Evolutionary conservation across 2,888 invertebrate genomes (phyloP).

Genomic region (Diarsia brunnea): DNA sequence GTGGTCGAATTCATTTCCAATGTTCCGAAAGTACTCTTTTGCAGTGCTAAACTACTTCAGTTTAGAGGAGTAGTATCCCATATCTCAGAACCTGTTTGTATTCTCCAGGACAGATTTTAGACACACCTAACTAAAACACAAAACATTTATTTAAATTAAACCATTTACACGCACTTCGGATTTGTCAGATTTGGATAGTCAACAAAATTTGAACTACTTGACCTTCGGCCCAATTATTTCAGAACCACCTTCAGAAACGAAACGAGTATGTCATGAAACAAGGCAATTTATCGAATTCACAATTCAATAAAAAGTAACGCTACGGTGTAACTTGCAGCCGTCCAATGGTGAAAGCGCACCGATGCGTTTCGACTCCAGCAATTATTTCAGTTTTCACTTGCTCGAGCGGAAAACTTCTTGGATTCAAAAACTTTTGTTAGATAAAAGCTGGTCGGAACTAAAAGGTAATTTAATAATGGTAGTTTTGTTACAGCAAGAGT

Average conservation of each 20-base stretch:
- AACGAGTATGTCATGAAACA: neutral
- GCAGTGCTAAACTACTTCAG: accelerated
- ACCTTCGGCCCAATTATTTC: neutral
- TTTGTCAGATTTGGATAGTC: neutral
- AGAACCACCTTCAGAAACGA: neutral
- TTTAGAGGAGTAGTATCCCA: neutral
- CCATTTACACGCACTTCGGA: neutral
- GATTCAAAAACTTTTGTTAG: constrained; percentile 72
- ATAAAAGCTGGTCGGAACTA: constrained; percentile 58
- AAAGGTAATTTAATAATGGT: constrained; percentile 57
- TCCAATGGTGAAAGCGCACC: constrained; percentile 71
- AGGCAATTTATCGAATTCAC: neutral
- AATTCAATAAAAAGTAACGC: constrained; percentile 17
- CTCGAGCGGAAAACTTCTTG: constrained; percentile 77
- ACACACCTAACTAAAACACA: neutral
- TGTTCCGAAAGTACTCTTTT: no score
- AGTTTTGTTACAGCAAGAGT: constrained; percentile 32
- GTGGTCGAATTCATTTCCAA: neutral
- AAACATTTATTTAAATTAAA: neutral
- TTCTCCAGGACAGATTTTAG: no score
- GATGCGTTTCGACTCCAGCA: constrained; percentile 77
- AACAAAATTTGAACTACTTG: neutral
- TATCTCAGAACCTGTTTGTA: no score
- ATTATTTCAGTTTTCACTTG: constrained; percentile 83
- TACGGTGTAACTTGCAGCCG: constrained; percentile 65